Base-by-base conservation (phyloP, 1,140 invertebrate species). In the Trichonephila clavipes region DNA sequence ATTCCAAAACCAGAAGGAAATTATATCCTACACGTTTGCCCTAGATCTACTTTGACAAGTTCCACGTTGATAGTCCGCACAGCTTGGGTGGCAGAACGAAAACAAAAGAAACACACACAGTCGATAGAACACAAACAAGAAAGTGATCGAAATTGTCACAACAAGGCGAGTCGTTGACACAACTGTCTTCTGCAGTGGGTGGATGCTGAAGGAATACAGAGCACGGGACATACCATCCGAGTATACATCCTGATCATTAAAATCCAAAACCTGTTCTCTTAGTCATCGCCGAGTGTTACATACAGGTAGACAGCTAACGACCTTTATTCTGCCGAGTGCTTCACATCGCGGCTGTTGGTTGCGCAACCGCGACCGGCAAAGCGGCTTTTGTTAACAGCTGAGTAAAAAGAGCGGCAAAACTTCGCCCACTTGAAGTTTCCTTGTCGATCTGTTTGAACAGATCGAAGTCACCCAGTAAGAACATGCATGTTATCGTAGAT, bases 221-320 rank as follows among this genome's bases (percentile, higher is more conserved):
- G 83, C 83, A 85, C 83, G 83, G 58, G 83, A 85, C 83, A 58
- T 59, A 85, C 83, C 83, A 85, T 85, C 83, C 19, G 51, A 24
- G 19, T 51, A 85, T 85, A 24, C 82, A 28, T 28, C 51, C 21
- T 14, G 21, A 85, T 61, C 72, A 77, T 77, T 77, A 77, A 77
- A 77, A 14, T 10, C 51, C 7, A 51, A 85, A 85, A 85, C 83
- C 83, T 59, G 83, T 85, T 85, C 58, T 7, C 83, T 85, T 58
- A 85, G 83, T 85, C 83, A 85, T 61, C 44, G 5, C 44, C 24
- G 24, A 24, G 83, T 18, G 83, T 10, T 24, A 16, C 28, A 28
- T 21, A 85, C 83, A 85, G 83, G 83, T 85, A 85, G 58, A 85
- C 83, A 61, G 51, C 44, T 21, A 85, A 61, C 44, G 51, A 85